Base-by-base conservation (phyloP, 2,888 invertebrate genomes). In the Agapostemon virescens region DNA sequence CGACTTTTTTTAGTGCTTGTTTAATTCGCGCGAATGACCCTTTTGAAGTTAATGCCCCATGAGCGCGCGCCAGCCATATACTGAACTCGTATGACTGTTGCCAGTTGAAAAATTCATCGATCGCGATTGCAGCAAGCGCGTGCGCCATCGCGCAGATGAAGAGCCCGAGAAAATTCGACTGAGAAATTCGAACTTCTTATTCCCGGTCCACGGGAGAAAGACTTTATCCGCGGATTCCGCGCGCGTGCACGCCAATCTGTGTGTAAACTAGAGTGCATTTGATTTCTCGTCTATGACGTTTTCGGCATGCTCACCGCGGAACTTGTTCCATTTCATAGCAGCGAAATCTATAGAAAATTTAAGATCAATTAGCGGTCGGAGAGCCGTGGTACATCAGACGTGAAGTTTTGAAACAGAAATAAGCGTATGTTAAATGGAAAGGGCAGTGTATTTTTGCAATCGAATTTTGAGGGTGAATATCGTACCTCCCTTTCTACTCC, bases 41-140 rank as follows among this genome's bases (percentile, higher is more conserved):
- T 86, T 87, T 87, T 86, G 85, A 87, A 86, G 86, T 87, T 86
- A 87, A 87, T 87, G 87, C 81, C 74, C 83, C 87, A 79, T 85
- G 85, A 86, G 82, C 79, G 79, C 42, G 67, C 64, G 69, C 71
- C 58, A 71, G 77, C 58, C 82, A 77, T 84, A 87, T 78, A 82
- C 87, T 83, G 79, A 81, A 87, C 81, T 79, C 74, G 80, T 77
- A 82, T 82, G 86, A 87, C 81, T 87, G 86, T 86, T 83, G 80
- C 70, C 77, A 81, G 77, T 79, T 87, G 84, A 84, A 87, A 86
- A 87, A 83, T 87, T 85, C 84, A 87, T 83, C 77, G 87, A 83
- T 74, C 79, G 81, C 79, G 26, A 63, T 72, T 69, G 64, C 13
- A 40, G 9, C 5, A 20, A n/a, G 17, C 23, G 30, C 26, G 26